phyloP scores from a whole-genome alignment of 1,140 invertebrate species.

The Drosophila pseudoananassae region DNA sequence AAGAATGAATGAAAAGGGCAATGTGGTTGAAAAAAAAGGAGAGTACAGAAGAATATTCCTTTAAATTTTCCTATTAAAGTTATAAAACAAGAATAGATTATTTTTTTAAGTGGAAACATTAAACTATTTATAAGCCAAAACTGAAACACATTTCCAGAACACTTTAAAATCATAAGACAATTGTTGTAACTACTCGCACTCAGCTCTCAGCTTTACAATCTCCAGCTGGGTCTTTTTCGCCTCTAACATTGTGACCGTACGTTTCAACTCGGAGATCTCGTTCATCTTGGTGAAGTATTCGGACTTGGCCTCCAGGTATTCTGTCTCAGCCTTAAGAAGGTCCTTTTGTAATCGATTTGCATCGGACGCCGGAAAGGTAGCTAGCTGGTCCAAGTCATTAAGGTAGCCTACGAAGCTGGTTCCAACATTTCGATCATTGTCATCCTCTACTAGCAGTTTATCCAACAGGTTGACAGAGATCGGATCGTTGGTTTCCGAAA shows the following conservation, averaged over 20 bases:
- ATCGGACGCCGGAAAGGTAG: constrained; percentile 9
- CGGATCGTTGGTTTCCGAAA: neutral
- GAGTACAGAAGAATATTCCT: too few species aligned
- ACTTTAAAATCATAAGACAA: neutral
- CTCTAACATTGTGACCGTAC: constrained; percentile 46
- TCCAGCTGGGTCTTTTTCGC: constrained; percentile 50
- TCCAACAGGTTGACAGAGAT: constrained; percentile 19
- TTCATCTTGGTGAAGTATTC: constrained; percentile 43
- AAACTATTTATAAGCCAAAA: too few species aligned
- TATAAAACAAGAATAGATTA: too few species aligned
- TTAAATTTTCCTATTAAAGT: too few species aligned
- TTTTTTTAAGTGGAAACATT: too few species aligned
- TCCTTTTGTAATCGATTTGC: constrained; percentile 43
- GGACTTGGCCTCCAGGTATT: constrained; percentile 44
- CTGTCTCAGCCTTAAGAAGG: constrained; percentile 42
- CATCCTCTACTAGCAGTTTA: constrained; percentile 36
- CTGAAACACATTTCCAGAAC: neutral
- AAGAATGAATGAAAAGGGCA: too few species aligned
- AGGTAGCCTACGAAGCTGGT: constrained; percentile 24
- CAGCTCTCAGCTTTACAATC: constrained; percentile 39
- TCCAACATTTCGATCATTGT: constrained; percentile 1
- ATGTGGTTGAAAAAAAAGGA: too few species aligned
- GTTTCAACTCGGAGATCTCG: constrained; percentile 43
- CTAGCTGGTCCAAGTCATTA: constrained; percentile 31
- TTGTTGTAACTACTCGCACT: constrained; percentile 40